Base-by-base conservation (phyloP, 1,140 invertebrate genomes). In the Potamilus streckersoni region DNA sequence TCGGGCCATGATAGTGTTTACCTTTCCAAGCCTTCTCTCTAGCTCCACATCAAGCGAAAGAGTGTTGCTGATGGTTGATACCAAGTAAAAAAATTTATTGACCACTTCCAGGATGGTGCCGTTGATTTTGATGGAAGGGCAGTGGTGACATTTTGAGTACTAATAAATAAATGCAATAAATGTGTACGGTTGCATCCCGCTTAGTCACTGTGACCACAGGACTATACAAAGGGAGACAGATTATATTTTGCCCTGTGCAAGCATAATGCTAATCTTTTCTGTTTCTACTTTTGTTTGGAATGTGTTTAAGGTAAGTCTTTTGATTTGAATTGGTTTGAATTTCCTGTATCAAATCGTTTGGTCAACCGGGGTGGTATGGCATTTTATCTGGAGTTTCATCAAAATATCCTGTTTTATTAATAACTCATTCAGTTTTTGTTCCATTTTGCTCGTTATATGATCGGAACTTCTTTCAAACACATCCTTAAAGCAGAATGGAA, bases 171-270 rank as follows among this genome's bases (percentile, higher is more conserved):
- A 93, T 91, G 11, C 84, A 89, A 83, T 91, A 92, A 49, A 92
- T 83, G 58, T 91, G 73, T 57, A 90, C 80, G 20, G 83, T 77
- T 19, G 89, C 90, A 82, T 92, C 82, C 2, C 27, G 65, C 73
- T 92, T 92, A 15, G 84, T 63, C 0, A 92, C 89, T 14, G 88
- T 85, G 2, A 92, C 91, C 19, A 92, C 76, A 6, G 91, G 91
- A 16, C 91, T 89, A 19, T 87, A 90, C 90, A 91, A 92, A 38
- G 91, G 86, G 17, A 84, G 88, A 77, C 72, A 77, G 62, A 82
- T 71, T 81, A 73, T 60, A 91, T 89, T 31, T 89, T 71, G 17
- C 65, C 74, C 15, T 68, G 19, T 23, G 74, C 27, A 49, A 57
- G 20, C 74, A 74, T 77, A 17, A 64, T 27, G 15, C 20, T 38